These are phyloP conservation scores for Protaetia brevitarsis DNA, from an alignment of 1,140 invertebrate species.

Conservation along the genomic window DNA sequence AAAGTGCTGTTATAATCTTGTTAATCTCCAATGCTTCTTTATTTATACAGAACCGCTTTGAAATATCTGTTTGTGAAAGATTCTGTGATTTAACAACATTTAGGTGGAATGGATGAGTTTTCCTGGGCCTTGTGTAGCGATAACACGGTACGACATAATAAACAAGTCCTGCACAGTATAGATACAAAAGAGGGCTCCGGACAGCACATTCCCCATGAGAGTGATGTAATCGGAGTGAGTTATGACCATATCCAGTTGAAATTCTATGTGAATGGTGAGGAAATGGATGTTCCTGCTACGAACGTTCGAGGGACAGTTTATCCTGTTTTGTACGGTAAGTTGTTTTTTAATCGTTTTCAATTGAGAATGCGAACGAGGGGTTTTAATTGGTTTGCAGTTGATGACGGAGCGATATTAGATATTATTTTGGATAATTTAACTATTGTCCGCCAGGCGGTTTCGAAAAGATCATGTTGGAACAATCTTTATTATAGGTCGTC, in stretches of 20 bases:
- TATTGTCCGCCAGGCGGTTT: slow-evolving; percentile 84
- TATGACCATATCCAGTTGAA: slow-evolving; percentile 97
- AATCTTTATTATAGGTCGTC: slow-evolving; percentile 81
- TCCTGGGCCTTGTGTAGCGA: slow-evolving; percentile 93
- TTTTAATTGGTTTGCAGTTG: slow-evolving; percentile 69
- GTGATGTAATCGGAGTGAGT: slow-evolving; percentile 90
- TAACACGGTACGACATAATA: slow-evolving; percentile 80
- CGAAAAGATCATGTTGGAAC: slow-evolving; percentile 95
- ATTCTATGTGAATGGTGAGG: slow-evolving; percentile 92
- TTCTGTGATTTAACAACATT: too few species aligned
- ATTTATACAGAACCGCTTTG: too few species aligned
- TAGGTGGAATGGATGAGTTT: slow-evolving; percentile 80
- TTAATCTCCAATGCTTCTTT: neutral
- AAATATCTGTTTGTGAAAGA: too few species aligned
- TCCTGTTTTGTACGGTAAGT: slow-evolving; percentile 89
- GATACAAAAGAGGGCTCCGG: slow-evolving; percentile 43
- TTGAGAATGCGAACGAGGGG: neutral
- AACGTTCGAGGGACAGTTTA: slow-evolving; percentile 89
- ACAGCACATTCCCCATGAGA: slow-evolving; percentile 74
- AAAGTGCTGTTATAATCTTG: neutral
- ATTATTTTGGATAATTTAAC: slow-evolving; percentile 87
- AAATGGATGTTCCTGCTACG: slow-evolving; percentile 77
- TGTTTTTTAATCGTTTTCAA: slow-evolving; percentile 22
- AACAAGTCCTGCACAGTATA: slow-evolving; percentile 73
- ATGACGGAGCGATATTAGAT: slow-evolving; percentile 96